phyloP scores from a whole-genome alignment of 2,797 vertebrate species.

The Petrocephalus schoutedeni region DNA sequence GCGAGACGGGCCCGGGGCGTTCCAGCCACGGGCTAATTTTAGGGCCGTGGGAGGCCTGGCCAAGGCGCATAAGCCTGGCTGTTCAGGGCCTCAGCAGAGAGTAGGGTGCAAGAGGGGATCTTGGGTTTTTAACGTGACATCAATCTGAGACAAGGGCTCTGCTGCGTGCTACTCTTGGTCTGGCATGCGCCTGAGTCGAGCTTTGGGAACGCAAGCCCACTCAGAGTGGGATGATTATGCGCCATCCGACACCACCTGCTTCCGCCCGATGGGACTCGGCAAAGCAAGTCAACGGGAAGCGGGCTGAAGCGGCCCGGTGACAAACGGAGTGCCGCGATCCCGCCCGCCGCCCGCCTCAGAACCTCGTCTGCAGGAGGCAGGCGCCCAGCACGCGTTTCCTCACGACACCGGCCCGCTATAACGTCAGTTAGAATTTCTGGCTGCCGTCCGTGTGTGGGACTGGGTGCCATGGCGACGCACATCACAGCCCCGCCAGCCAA shows the following conservation, averaged over 20 bases:
- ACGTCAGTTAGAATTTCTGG: not conserved
- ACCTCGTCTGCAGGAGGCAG: not conserved
- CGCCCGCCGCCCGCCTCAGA: not conserved
- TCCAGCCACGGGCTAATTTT: constrained; percentile 1
- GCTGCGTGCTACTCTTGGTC: not conserved
- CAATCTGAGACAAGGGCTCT: not conserved
- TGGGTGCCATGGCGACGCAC: not conserved
- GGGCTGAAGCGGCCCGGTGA: not conserved
- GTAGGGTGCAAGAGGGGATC: not conserved
- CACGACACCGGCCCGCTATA: not conserved
- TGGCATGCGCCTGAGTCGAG: not conserved
- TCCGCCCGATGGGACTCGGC: not conserved
- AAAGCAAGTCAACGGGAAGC: not conserved
- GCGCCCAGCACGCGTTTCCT: not conserved
- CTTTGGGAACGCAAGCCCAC: not conserved
- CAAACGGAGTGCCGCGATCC: not conserved
- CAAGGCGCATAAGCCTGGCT: not conserved
- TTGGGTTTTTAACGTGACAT: not conserved
- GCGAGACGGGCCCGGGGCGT: not conserved
- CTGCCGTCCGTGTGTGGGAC: not conserved
- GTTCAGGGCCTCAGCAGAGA: not conserved
- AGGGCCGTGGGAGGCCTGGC: not conserved
- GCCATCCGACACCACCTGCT: not conserved
- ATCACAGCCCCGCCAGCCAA: not conserved
- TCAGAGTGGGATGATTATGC: not conserved